Percentiles rank a stretch among this genome's conserved stretches.
phyloP scores from a whole-genome alignment of 2,888 invertebrate genomes.

The Phengaris arion region DNA sequence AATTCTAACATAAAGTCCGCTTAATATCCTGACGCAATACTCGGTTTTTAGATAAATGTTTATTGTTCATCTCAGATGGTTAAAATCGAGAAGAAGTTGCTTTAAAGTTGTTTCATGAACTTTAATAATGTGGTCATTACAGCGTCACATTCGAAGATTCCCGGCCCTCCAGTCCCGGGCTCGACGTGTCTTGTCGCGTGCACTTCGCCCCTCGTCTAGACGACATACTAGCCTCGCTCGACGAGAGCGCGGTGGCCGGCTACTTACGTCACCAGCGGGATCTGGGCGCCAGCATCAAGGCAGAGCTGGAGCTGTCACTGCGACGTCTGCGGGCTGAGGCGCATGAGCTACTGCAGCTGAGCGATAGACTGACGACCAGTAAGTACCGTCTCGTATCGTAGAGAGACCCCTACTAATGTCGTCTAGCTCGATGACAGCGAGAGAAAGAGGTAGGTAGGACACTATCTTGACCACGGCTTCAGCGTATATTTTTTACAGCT shows the following conservation, averaged over 20 bases:
- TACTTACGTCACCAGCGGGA: constrained; percentile 77
- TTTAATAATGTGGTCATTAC: not conserved
- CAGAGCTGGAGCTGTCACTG: constrained; percentile 84
- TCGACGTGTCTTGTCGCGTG: constrained; percentile 73
- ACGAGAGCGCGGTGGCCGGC: constrained; percentile 79
- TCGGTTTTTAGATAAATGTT: no score
- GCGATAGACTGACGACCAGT: constrained; percentile 57
- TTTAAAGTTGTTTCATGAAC: no score
- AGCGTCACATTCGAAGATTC: constrained; percentile 49
- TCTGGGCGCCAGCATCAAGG: constrained; percentile 79
- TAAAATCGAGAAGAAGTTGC: no score
- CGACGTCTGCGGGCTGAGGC: constrained; percentile 84
- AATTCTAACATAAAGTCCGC: no score
- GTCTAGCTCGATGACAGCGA: no score
- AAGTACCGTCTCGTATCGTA: constrained; percentile 37
- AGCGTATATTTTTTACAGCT: no score
- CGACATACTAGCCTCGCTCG: constrained; percentile 80
- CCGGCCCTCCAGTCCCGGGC: constrained; percentile 49
- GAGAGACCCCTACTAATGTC: no score
- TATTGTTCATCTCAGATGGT: no score
- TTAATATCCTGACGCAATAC: no score
- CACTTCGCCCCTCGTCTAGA: constrained; percentile 86
- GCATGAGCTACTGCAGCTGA: constrained; percentile 83
- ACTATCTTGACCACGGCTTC: no score
- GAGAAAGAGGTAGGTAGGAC: no score